Base-by-base conservation (phyloP, 92 coral and sea anemone genomes). In the Palythoa caribaeorum region DNA sequence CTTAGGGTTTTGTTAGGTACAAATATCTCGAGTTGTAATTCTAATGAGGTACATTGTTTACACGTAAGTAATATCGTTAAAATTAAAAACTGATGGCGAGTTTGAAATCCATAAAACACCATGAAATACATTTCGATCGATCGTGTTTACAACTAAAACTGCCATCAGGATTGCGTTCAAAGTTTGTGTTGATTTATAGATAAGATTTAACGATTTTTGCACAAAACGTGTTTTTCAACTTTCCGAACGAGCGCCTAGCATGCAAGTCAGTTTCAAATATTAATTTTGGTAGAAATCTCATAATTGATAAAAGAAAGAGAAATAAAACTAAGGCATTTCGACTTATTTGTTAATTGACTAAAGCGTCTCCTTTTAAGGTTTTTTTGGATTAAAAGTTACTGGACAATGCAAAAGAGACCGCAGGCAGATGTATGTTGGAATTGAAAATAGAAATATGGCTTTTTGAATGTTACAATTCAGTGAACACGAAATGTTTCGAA, bases 311-410 rank as follows among this genome's bases (percentile, higher is more conserved):
- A 63, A n/a, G 70, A 21, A 17, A 63, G 35, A 63, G 53, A 17
- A 19, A 19, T 80, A 38, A 9, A 80, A n/a, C 35, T 8, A 17
- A 40, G n/a, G 44, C 40, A 3, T 38, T 19, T 79, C 21, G 14
- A 68, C 57, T 38, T 60, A 21, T 47, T 63, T 28, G 14, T 71
- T 40, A 11, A 48, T 3, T 10, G 76, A 68, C 51, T 2, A 6
- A 47, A 47, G 71, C 76, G 51, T 65, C 21, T 81, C 76, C 60
- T 65, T 81, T 65, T 66, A 66, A 40, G 86, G 86, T 50, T 65
- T 81, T 66, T 70, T 2, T 51, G 28, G 44, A 28, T 28, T 47
- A 39, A 21, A 35, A 21, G 20, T 63, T 63, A 7, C 35, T 5
- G 12, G 36, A 63, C 28, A 3, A n/a, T 63, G 2, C 6, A 17